A percentile compares a stretch with the other conserved stretches of the same genome.
These are phyloP conservation scores for Samia ricini DNA, from an alignment of 1,140 invertebrate species.

Conservation along the genomic window DNA sequence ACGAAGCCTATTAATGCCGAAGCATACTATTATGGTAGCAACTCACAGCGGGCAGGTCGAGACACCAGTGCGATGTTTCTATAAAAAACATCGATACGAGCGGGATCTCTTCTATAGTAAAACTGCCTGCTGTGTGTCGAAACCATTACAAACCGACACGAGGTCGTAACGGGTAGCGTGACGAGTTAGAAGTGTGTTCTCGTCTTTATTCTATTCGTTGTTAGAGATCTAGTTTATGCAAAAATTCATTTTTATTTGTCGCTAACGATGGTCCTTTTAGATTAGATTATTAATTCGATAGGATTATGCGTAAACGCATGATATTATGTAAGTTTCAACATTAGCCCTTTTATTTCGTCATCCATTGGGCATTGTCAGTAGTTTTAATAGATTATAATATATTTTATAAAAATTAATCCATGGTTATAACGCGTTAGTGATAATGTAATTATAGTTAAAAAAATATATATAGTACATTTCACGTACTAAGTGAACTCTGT, in stretches of 20 bases:
- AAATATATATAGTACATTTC: constrained; percentile 15
- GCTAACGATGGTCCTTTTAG: background rate
- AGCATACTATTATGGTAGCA: no score
- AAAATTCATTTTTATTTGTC: background rate
- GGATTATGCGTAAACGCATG: constrained; percentile 18
- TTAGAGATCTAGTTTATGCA: no score
- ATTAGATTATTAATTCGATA: constrained; percentile 7
- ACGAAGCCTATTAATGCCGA: no score
- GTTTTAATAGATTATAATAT: constrained; percentile 32
- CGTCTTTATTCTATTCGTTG: no score
- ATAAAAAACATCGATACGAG: no score
- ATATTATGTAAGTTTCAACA: constrained; percentile 19
- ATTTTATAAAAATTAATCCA: constrained; percentile 1
- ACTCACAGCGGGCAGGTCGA: no score
- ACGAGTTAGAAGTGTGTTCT: no score
- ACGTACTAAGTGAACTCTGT: background rate
- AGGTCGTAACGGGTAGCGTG: no score
- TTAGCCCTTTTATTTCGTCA: constrained; percentile 17
- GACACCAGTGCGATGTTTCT: no score
- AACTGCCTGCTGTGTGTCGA: no score
- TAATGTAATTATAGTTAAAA: constrained; percentile 12
- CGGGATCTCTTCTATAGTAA: no score
- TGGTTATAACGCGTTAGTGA: constrained; percentile 11
- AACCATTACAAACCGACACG: no score
- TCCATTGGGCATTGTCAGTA: background rate